A percentile compares a stretch with the other conserved stretches of the same genome.
Conservation (phyloP, 2,113 vertebrate species). For the Eupsittula cactorum region DNA sequence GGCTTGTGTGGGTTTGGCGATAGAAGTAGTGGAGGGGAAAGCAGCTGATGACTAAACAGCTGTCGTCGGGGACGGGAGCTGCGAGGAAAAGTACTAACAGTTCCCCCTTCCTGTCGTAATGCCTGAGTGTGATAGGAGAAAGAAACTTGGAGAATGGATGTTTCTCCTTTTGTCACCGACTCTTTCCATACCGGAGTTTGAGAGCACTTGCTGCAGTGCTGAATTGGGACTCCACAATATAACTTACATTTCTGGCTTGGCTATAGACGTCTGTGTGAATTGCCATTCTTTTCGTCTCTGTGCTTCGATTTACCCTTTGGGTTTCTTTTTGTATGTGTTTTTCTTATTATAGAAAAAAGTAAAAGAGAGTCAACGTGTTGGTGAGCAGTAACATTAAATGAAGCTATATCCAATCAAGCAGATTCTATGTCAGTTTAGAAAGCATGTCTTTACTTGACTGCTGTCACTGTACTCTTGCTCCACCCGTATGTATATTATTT, state of each 20-base stretch:
- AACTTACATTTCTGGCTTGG: not conserved
- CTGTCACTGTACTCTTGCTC: not conserved
- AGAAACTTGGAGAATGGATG: not conserved
- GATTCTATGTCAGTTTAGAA: not conserved
- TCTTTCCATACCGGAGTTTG: not conserved
- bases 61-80: not conserved
- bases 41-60: not conserved
- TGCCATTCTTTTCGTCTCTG: too few species aligned
- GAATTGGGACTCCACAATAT: not conserved
- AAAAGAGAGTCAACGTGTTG: not conserved
- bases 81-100: not conserved
- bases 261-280: not conserved
- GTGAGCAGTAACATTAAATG: not conserved
- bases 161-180: not conserved
- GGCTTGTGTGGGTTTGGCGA: not conserved
- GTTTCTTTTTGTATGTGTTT: not conserved
- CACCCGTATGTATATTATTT: fast-evolving
- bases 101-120: not conserved
- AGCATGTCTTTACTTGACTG: fast-evolving
- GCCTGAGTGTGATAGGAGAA: not conserved
- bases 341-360: not conserved
- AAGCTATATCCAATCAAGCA: not conserved
- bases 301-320: not conserved
- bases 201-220: not conserved
- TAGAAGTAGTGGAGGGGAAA: not conserved